Percentiles rank a stretch among this genome's conserved stretches.
These are phyloP conservation scores for Probaryconus sp. DNA, from an alignment of 1,140 invertebrate genomes.

Conservation along the genomic window DNA sequence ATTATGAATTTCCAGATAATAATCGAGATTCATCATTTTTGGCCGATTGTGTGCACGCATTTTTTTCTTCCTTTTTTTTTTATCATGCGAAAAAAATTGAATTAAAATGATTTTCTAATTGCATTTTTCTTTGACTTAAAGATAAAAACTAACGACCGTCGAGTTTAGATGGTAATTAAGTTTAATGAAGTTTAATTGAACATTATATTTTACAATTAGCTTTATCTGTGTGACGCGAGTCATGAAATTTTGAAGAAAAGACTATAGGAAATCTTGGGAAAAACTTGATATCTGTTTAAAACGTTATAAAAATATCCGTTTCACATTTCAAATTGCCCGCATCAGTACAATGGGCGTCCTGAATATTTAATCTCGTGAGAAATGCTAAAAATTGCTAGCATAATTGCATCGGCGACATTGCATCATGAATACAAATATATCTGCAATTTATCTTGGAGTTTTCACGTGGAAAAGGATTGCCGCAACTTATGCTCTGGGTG, in stretches of 20 bases:
- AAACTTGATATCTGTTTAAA: neutral
- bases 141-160: constrained; percentile 20
- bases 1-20: too few relatives aligned
- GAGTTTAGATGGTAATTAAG: constrained; percentile 24
- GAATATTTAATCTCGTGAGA: constrained; percentile 36
- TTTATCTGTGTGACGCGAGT: constrained; percentile 5
- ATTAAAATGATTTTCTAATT: too few relatives aligned
- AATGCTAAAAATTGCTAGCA: constrained; percentile 6
- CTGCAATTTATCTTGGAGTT: constrained; percentile 1
- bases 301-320: constrained; percentile 18
- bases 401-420: constrained; percentile 31
- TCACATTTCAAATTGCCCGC: neutral
- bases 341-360: constrained; percentile 8
- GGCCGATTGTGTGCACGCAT: too few relatives aligned
- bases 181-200: constrained; percentile 50
- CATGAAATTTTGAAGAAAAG: constrained; percentile 46
- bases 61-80: too few relatives aligned
- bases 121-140: too few relatives aligned
- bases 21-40: too few relatives aligned
- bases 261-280: constrained; percentile 34
- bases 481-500: neutral
- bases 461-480: constrained; percentile 24
- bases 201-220: constrained; percentile 24
- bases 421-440: constrained; percentile 21
- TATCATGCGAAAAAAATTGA: too few relatives aligned